Conservation (phyloP, 2,113 vertebrate species). For the Calyptommatus sinebrachiatus region DNA sequence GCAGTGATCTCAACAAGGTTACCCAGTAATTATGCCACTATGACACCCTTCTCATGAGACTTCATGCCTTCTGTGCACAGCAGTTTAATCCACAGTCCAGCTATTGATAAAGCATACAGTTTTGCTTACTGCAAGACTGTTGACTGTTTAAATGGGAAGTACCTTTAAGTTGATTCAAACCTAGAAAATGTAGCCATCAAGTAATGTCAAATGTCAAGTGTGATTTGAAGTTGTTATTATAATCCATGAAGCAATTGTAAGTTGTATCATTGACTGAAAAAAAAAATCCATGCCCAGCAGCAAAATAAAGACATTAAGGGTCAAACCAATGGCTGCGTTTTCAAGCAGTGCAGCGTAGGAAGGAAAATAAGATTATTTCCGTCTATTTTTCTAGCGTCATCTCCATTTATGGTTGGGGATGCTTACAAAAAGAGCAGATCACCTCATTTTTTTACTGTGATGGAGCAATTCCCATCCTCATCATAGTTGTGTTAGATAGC, state of each 20-base stretch:
- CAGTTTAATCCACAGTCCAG: constrained; percentile 63
- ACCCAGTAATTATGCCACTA: constrained; percentile 56
- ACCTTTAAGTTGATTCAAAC: constrained; percentile 60
- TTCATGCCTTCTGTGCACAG: constrained; percentile 55
- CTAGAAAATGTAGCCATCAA: constrained; percentile 59
- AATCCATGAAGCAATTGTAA: constrained; percentile 40
- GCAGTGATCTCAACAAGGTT: constrained; percentile 58
- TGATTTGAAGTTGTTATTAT: constrained; percentile 60
- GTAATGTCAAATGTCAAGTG: constrained; percentile 66
- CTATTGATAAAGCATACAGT: constrained; percentile 53
- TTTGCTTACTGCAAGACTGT: constrained; percentile 62
- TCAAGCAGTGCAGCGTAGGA: no score
- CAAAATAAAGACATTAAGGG: background rate
- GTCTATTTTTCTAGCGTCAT: no score
- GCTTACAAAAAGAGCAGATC: no score
- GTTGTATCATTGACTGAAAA: constrained; percentile 42
- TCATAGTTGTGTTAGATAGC: no score
- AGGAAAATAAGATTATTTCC: no score
- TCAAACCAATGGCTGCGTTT: no score
- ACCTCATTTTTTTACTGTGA: no score
- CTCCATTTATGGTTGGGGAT: no score
- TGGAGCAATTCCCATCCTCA: no score
- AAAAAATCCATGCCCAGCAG: constrained; percentile 4
- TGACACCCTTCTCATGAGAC: constrained; percentile 57
- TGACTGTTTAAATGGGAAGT: constrained; percentile 50